Conservation (phyloP, 2,797 vertebrate species). For the Notamacropus eugenii region DNA sequence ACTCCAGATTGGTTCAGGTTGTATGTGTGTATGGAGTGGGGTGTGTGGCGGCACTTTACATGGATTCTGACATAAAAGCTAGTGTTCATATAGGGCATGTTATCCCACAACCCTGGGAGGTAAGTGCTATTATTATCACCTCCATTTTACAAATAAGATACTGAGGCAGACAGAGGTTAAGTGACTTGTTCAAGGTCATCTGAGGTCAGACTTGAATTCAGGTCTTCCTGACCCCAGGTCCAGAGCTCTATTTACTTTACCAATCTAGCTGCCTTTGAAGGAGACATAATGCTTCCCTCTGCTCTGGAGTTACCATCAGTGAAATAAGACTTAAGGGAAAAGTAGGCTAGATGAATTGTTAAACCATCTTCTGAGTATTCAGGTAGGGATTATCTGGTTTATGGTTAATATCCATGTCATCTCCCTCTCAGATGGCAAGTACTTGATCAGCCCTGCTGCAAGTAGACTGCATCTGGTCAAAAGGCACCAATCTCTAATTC, state of each 20-base stretch:
- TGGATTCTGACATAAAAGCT: not conserved
- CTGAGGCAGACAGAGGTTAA: not conserved
- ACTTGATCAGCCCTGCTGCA: not conserved
- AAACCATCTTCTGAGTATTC: not conserved
- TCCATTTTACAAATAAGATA: not conserved
- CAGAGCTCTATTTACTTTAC: not conserved
- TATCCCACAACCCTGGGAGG: not conserved
- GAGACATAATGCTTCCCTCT: not conserved
- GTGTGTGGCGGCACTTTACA: not conserved
- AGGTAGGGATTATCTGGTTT: not conserved
- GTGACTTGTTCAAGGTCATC: not conserved
- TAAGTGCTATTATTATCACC: not conserved
- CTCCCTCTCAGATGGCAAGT: not conserved
- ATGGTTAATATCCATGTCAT: not conserved
- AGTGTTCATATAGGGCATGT: not conserved
- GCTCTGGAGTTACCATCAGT: slow-evolving; percentile 10
- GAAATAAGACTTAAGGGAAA: not conserved
- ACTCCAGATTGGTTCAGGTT: not conserved
- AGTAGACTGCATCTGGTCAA: not conserved
- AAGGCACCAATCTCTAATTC: not conserved
- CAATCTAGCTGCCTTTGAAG: not conserved
- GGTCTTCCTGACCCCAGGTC: not conserved
- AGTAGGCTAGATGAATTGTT: not conserved
- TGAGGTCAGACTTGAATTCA: not conserved
- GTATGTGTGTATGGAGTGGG: not conserved